Evolutionary conservation across 2,113 vertebrate genomes (phyloP).

Genomic region (Eubucco bourcierii): DNA sequence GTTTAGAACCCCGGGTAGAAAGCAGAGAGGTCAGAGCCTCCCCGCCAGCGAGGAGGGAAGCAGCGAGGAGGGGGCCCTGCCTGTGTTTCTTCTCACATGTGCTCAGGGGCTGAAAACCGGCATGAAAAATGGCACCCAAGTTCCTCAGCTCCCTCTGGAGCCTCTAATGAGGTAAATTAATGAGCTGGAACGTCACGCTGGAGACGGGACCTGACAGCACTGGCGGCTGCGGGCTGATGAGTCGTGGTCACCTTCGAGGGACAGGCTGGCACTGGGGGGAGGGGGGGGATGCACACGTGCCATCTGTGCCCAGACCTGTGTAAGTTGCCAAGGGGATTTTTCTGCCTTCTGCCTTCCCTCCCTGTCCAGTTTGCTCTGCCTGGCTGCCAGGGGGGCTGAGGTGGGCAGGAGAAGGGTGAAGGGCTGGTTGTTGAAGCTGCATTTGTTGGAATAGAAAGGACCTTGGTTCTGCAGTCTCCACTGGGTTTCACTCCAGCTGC

Average conservation of each 20-base stretch:
- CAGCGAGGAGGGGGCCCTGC: background rate
- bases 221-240: background rate
- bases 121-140: conserved; percentile 34
- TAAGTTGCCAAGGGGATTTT: background rate
- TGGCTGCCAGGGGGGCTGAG: background rate
- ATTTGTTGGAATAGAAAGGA: background rate
- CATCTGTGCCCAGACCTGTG: background rate
- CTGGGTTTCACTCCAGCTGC: background rate
- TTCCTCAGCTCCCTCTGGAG: conserved; percentile 10
- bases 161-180: conserved; percentile 2
- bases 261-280: accelerated
- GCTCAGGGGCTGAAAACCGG: background rate
- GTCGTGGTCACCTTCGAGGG: background rate
- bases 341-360: background rate
- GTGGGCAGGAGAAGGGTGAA: background rate
- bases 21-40: background rate
- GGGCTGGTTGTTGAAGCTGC: background rate
- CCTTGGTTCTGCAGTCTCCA: background rate
- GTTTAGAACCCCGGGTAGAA: conserved; percentile 16
- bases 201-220: accelerated
- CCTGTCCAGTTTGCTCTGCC: background rate
- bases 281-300: background rate
- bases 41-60: background rate
- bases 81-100: conserved; percentile 5
- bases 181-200: background rate